Evolutionary conservation across 2,888 invertebrate genomes (phyloP).

Genomic region (Drosophila monieri): DNA sequence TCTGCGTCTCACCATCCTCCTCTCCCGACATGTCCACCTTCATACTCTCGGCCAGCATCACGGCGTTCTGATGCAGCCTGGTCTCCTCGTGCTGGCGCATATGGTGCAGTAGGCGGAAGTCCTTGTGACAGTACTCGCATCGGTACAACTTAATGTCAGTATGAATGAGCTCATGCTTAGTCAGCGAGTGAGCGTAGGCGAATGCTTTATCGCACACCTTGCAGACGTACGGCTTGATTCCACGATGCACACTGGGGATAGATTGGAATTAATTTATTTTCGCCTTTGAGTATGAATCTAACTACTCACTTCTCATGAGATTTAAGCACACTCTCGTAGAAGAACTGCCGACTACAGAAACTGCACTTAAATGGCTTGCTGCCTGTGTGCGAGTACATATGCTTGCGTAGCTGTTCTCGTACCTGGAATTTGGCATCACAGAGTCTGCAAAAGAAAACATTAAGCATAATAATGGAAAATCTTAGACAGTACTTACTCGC

Average conservation of each 20-base stretch:
- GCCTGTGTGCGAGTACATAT: slow-evolving; percentile 81
- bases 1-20: slow-evolving; percentile 36
- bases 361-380: slow-evolving; percentile 81
- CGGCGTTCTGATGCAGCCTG: slow-evolving; percentile 80
- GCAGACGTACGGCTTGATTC: slow-evolving; percentile 80
- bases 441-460: slow-evolving; percentile 57
- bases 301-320: slow-evolving; percentile 80
- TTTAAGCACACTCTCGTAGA: slow-evolving; percentile 81
- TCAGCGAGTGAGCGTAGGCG: slow-evolving; percentile 79
- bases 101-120: slow-evolving; percentile 81
- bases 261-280: neutral
- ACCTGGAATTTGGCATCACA: slow-evolving; percentile 79
- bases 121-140: slow-evolving; percentile 81
- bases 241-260: slow-evolving; percentile 74
- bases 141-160: slow-evolving; percentile 80
- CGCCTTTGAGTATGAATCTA: neutral
- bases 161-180: slow-evolving; percentile 81
- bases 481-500: slow-evolving; percentile 77
- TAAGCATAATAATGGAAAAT: neutral
- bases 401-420: slow-evolving; percentile 80
- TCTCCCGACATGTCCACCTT: slow-evolving; percentile 55
- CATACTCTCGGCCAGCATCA: slow-evolving; percentile 62
- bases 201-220: slow-evolving; percentile 78
- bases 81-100: slow-evolving; percentile 82
- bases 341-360: slow-evolving; percentile 80